These are phyloP conservation scores for Pseudomyrmex cubaensis DNA, from an alignment of 1,140 invertebrate genomes.

Conservation along the genomic window DNA sequence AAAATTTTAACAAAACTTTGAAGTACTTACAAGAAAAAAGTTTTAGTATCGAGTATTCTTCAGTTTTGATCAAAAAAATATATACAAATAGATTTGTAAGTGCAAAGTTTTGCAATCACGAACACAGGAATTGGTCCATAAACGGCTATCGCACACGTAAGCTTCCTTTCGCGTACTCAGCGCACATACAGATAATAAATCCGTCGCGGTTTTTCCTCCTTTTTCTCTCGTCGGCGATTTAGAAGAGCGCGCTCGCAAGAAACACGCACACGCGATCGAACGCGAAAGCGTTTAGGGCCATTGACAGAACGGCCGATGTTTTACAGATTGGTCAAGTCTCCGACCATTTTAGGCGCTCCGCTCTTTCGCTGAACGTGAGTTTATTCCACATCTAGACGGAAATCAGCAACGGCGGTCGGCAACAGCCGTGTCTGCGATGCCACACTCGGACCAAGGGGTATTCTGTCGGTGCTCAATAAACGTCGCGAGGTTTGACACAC, in stretches of 20 bases:
- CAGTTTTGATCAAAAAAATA: not conserved
- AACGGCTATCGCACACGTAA: not conserved
- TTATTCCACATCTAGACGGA: slow-evolving; percentile 64
- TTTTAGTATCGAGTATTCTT: not conserved
- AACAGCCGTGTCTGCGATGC: slow-evolving; percentile 4
- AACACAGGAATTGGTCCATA: not conserved
- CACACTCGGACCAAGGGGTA: slow-evolving; percentile 30
- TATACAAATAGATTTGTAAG: slow-evolving; percentile 8
- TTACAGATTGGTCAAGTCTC: slow-evolving; percentile 78
- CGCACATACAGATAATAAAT: slow-evolving; percentile 28
- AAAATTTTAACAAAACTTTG: not conserved
- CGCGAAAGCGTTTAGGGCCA: slow-evolving; percentile 67
- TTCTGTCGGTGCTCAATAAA: slow-evolving; percentile 75
- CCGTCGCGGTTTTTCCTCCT: slow-evolving; percentile 11
- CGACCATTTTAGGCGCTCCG: slow-evolving; percentile 67
- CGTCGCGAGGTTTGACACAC: slow-evolving; percentile 74
- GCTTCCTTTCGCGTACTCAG: slow-evolving; percentile 15
- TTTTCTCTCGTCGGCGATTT: slow-evolving; percentile 31
- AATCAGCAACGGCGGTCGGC: slow-evolving; percentile 62
- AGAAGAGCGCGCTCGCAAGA: slow-evolving; percentile 28
- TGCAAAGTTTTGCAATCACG: not conserved
- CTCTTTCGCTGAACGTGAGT: slow-evolving; percentile 5
- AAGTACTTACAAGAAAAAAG: not conserved
- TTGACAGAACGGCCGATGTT: slow-evolving; percentile 75
- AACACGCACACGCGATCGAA: slow-evolving; percentile 41